phyloP scores from a whole-genome alignment of 2,888 invertebrate species.

The Punctoribates punctum region DNA sequence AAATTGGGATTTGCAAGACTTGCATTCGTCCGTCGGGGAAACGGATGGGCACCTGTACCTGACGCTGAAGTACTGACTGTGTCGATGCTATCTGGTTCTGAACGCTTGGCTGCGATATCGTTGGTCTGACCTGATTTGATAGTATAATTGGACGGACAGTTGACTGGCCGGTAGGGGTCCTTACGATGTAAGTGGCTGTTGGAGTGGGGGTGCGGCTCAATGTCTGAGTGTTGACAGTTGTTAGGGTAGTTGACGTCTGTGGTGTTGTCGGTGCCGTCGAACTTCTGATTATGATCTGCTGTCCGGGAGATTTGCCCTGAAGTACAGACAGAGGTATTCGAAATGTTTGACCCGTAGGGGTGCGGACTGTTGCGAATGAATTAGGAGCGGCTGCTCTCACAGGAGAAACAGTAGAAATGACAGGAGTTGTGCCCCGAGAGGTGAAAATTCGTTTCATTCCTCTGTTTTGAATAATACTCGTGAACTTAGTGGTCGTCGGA shows the following conservation, averaged over 20 bases:
- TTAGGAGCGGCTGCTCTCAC: constrained; percentile 2
- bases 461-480: constrained; percentile 38
- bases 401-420: constrained; percentile 44
- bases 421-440: constrained; percentile 44
- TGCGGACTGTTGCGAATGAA: constrained; percentile 36
- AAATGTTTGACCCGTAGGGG: constrained; percentile 40
- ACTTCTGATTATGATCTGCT: constrained; percentile 37
- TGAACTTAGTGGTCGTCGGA: constrained; percentile 34
- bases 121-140: constrained; percentile 24
- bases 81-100: too few species aligned
- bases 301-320: constrained; percentile 42
- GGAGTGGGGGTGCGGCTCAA: constrained; percentile 36
- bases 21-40: constrained; percentile 90
- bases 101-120: neutral
- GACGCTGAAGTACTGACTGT: constrained; percentile 14
- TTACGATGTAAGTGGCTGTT: constrained; percentile 40
- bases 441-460: constrained; percentile 36
- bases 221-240: constrained; percentile 51
- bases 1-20: constrained; percentile 52
- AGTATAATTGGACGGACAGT: constrained; percentile 38
- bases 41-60: constrained; percentile 63
- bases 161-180: constrained; percentile 28
- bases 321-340: constrained; percentile 39
- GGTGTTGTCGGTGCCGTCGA: constrained; percentile 22
- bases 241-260: constrained; percentile 49